phyloP scores from a whole-genome alignment of 2,888 invertebrate species.

The Athalia cordata region DNA sequence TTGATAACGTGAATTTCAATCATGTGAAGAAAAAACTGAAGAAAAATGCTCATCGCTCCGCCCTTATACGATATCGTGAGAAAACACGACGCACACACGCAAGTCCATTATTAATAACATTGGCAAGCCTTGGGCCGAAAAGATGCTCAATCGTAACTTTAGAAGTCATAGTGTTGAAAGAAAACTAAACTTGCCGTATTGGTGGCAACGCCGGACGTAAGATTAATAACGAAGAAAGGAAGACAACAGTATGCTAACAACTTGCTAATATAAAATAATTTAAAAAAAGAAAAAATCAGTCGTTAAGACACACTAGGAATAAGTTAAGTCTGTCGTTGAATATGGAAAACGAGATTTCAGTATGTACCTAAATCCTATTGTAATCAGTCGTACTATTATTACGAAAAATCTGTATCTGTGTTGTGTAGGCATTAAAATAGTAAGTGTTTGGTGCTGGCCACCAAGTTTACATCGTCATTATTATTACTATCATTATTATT shows the following conservation, averaged over 20 bases:
- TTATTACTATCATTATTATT: conserved; percentile 59
- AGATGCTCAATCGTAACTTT: conserved; percentile 25
- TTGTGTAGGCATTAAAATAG: conserved; percentile 71
- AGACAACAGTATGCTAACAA: conserved; percentile 46
- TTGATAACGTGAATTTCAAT: background rate
- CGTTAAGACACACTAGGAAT: conserved; percentile 23
- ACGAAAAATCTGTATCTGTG: conserved; percentile 70
- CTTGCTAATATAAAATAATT: conserved; percentile 44
- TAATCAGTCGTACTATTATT: conserved; percentile 61
- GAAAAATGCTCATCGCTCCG: background rate
- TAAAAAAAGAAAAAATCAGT: conserved; percentile 35
- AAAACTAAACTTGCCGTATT: conserved; percentile 40
- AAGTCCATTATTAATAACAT: background rate
- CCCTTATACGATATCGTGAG: background rate
- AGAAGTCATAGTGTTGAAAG: conserved; percentile 5
- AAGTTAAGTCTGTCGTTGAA: conserved; percentile 45
- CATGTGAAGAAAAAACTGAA: background rate
- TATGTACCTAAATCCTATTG: conserved; percentile 59
- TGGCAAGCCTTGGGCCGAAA: conserved; percentile 2
- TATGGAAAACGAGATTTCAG: conserved; percentile 40
- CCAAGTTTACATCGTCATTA: conserved; percentile 62
- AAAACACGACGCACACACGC: background rate
- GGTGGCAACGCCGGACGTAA: conserved; percentile 42
- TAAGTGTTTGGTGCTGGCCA: conserved; percentile 72
- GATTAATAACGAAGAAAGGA: conserved; percentile 31